phyloP scores from a whole-genome alignment of 2,888 invertebrate genomes.

The Beris chalybata region DNA sequence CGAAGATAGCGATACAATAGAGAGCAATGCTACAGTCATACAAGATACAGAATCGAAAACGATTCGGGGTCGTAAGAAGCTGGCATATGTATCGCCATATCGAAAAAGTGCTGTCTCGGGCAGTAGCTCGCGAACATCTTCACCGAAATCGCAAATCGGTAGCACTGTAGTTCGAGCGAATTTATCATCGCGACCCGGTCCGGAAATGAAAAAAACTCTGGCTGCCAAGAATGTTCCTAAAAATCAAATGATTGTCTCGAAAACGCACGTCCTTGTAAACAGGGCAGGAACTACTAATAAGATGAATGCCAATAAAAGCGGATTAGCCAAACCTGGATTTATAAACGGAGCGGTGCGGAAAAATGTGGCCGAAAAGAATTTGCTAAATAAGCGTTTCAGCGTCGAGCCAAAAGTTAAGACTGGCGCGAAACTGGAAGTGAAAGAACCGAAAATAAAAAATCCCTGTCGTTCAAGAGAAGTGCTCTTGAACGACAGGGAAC shows the following conservation, averaged over 20 bases:
- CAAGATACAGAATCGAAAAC: slow-evolving; percentile 42
- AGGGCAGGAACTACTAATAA: slow-evolving; percentile 38
- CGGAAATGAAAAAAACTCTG: slow-evolving; percentile 41
- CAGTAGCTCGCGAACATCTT: slow-evolving; percentile 54
- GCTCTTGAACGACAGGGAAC: slow-evolving; percentile 82
- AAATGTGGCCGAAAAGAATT: slow-evolving; percentile 38
- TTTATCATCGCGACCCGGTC: slow-evolving; percentile 50
- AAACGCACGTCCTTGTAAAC: slow-evolving; percentile 38
- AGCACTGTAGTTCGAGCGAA: slow-evolving; percentile 47
- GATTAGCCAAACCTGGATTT: slow-evolving; percentile 28
- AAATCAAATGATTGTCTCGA: slow-evolving; percentile 35
- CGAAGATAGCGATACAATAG: slow-evolving; percentile 40
- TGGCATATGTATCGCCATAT: slow-evolving; percentile 67
- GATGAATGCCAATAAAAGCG: slow-evolving; percentile 28
- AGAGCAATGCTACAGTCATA: not conserved
- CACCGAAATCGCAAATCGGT: slow-evolving; percentile 38
- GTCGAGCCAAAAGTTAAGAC: slow-evolving; percentile 29
- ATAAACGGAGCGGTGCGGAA: slow-evolving; percentile 42
- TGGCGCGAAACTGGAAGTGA: slow-evolving; percentile 35
- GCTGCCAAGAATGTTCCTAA: slow-evolving; percentile 36
- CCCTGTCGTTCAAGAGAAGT: too few relatives aligned
- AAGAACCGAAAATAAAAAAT: slow-evolving; percentile 47
- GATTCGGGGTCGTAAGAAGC: slow-evolving; percentile 60
- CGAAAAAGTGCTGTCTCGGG: slow-evolving; percentile 53
- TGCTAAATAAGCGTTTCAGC: slow-evolving; percentile 36